Percentiles rank a stretch among this genome's conserved stretches.
phyloP scores from a whole-genome alignment of 23 tunicate genomes.

The Ciona savignyi region DNA sequence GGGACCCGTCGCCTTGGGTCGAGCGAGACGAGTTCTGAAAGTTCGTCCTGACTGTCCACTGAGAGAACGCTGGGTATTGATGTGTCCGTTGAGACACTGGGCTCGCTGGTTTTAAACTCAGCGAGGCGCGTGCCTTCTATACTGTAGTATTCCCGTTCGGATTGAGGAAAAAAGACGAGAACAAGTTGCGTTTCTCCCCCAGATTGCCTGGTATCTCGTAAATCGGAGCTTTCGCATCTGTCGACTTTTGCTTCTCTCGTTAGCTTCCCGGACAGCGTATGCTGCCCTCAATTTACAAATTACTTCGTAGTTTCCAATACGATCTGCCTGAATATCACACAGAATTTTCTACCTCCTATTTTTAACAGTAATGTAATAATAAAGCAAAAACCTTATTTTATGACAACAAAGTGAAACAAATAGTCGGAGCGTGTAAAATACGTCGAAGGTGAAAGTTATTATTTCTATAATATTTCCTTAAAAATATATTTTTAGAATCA shows the following conservation, averaged over 20 bases:
- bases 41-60: conserved; percentile 6
- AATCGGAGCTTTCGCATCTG: not conserved
- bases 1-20: too few species aligned
- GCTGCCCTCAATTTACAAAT: not conserved
- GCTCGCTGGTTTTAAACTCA: conserved; percentile 17
- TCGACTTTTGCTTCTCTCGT: not conserved
- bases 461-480: too few species aligned
- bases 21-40: not conserved
- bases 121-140: not conserved
- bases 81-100: conserved; percentile 52
- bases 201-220: not conserved
- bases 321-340: not conserved
- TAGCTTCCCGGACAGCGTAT: not conserved
- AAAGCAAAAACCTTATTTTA: too few species aligned
- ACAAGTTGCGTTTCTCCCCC: not conserved
- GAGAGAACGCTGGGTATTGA: conserved; percentile 26
- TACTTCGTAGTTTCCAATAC: not conserved
- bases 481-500: too few species aligned
- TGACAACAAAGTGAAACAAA: too few species aligned
- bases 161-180: not conserved
- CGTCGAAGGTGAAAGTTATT: too few species aligned
- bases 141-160: not conserved
- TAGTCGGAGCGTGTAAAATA: too few species aligned
- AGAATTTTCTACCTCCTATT: not conserved
- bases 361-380: too few species aligned